These are phyloP conservation scores for Stercorarius parasiticus DNA, from an alignment of 2,113 vertebrate species.

Conservation along the genomic window DNA sequence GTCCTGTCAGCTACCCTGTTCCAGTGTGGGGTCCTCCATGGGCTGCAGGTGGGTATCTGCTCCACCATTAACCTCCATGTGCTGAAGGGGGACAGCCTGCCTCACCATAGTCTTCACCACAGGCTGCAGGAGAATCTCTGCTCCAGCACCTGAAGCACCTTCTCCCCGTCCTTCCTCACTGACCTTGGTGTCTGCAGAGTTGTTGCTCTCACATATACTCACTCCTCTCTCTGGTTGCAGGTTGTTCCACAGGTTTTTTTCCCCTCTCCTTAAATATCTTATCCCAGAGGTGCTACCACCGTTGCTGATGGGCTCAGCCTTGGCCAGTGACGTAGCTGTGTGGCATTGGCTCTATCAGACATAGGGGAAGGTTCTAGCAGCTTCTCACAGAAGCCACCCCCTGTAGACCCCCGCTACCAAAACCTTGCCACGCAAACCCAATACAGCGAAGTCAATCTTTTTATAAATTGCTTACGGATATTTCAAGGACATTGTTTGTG, in stretches of 20 bases:
- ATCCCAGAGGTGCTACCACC: not conserved
- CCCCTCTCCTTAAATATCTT: not conserved
- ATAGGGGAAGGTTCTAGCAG: not conserved
- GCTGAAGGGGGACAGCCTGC: not conserved
- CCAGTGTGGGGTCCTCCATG: not conserved
- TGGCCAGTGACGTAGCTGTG: not conserved
- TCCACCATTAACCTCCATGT: not conserved
- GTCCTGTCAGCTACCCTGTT: not conserved
- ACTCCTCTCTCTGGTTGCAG: not conserved
- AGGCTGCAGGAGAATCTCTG: not conserved
- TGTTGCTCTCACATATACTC: not conserved
- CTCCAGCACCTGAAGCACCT: not conserved
- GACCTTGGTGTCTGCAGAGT: not conserved
- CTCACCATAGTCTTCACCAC: not conserved
- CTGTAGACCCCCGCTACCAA: not conserved
- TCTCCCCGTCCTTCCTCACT: not conserved
- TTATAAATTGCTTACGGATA: not conserved
- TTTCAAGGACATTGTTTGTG: not conserved
- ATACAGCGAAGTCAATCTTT: constrained; percentile 12
- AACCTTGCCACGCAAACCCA: not conserved
- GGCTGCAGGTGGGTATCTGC: not conserved
- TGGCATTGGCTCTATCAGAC: not conserved
- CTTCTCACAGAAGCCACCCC: not conserved
- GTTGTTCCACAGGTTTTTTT: not conserved
- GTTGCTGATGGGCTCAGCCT: not conserved